Evolutionary conservation across 2,797 vertebrate genomes (phyloP).

Genomic region (Chanos chanos): DNA sequence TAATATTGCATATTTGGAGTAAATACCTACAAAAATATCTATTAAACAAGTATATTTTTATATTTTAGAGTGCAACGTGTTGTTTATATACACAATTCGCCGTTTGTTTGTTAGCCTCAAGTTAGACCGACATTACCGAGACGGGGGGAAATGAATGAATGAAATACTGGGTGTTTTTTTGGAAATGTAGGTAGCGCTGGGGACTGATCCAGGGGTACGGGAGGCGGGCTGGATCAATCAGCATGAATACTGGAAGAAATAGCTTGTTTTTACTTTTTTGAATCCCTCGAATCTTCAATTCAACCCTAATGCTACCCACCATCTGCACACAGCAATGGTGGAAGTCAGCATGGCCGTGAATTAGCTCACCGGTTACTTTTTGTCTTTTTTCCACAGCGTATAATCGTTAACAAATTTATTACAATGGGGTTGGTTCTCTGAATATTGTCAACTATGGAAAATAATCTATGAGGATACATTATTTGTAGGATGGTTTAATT

Average conservation of each 20-base stretch:
- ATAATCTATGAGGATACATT: no score
- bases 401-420: no score
- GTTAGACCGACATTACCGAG: conserved; percentile 59
- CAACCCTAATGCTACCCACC: no score
- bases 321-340: no score
- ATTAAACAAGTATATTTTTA: neutral
- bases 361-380: no score
- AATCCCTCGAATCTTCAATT: no score
- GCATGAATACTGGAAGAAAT: conserved; percentile 43
- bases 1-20: neutral
- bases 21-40: neutral
- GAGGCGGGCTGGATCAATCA: conserved; percentile 67
- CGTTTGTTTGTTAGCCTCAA: conserved; percentile 23
- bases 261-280: conserved; percentile 26
- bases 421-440: no score
- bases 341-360: conserved; percentile 68
- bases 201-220: conserved; percentile 60
- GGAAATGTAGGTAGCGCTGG: conserved; percentile 46
- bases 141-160: conserved; percentile 74
- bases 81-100: neutral
- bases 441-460: no score
- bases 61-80: neutral
- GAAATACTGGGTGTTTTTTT: no score
- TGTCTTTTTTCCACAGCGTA: no score
- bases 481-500: no score